A percentile compares a stretch with the other conserved stretches of the same genome.
Conservation (phyloP, 2,888 invertebrate genomes). For the Melinaea marsaeus region DNA sequence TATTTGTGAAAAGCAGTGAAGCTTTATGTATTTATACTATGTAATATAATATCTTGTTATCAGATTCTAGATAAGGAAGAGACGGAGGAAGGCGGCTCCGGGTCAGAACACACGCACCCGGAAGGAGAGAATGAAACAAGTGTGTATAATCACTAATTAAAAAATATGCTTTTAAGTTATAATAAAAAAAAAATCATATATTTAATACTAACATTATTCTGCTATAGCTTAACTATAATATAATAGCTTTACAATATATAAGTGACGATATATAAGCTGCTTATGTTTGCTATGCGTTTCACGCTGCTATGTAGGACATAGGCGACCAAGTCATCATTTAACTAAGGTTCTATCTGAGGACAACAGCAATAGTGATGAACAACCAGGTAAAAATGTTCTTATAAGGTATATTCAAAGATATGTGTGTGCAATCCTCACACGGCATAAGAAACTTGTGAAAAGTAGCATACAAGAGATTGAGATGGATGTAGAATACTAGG, state of each 20-base stretch:
- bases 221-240: neutral
- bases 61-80: constrained; percentile 76
- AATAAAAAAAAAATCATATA: too few species aligned
- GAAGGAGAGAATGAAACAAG: constrained; percentile 70
- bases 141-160: constrained; percentile 37
- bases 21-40: too few species aligned
- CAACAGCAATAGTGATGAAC: constrained; percentile 82
- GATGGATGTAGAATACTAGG: too few species aligned
- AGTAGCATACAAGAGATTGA: too few species aligned
- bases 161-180: neutral
- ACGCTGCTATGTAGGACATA: constrained; percentile 68
- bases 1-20: too few species aligned
- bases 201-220: neutral
- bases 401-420: too few species aligned
- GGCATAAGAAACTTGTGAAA: too few species aligned
- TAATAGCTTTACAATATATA: neutral
- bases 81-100: constrained; percentile 66
- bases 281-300: constrained; percentile 37
- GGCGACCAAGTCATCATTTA: constrained; percentile 72
- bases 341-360: constrained; percentile 82
- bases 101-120: constrained; percentile 67
- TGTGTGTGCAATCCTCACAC: too few species aligned
- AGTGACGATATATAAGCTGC: constrained; percentile 12
- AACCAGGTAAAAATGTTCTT: constrained; percentile 39
- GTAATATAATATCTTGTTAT: constrained; percentile 15